These are phyloP conservation scores for Cephus cinctus DNA, from an alignment of 1,140 invertebrate species.

Conservation along the genomic window DNA sequence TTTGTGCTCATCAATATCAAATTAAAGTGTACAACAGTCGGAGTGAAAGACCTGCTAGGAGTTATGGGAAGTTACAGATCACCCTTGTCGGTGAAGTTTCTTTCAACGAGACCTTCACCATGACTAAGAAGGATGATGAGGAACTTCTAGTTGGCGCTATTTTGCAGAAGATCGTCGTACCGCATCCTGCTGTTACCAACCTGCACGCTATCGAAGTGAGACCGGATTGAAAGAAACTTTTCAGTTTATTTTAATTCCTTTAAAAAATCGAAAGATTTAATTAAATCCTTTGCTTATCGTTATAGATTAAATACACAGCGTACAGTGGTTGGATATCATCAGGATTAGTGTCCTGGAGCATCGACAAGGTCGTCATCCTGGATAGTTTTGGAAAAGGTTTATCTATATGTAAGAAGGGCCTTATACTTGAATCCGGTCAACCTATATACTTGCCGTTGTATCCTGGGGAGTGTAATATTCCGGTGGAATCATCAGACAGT, in stretches of 20 bases:
- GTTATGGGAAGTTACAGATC: conserved; percentile 81
- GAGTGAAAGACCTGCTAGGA: conserved; percentile 63
- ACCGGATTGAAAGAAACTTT: no score
- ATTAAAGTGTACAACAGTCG: conserved; percentile 76
- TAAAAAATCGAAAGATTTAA: not conserved
- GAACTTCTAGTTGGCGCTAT: conserved; percentile 70
- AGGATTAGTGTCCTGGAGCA: conserved; percentile 72
- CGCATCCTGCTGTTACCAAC: conserved; percentile 79
- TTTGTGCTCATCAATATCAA: conserved; percentile 89
- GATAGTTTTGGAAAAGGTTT: conserved; percentile 82
- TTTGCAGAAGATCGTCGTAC: conserved; percentile 79
- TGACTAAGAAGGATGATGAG: conserved; percentile 82
- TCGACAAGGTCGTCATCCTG: conserved; percentile 81
- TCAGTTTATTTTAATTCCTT: not conserved
- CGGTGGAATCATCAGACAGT: conserved; percentile 32
- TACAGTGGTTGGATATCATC: conserved; percentile 92
- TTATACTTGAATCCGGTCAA: conserved; percentile 73
- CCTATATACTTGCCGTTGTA: conserved; percentile 71
- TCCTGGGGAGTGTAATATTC: conserved; percentile 72
- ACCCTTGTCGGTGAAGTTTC: conserved; percentile 76
- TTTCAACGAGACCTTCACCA: conserved; percentile 84
- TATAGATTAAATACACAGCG: conserved; percentile 80
- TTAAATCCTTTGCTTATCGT: conserved; percentile 53
- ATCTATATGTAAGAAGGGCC: conserved; percentile 75
- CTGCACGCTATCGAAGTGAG: conserved; percentile 49